Percentiles rank a stretch among this genome's conserved stretches.
Conservation (phyloP, 2,888 invertebrate genomes). For the Eupithecia dodoneata region DNA sequence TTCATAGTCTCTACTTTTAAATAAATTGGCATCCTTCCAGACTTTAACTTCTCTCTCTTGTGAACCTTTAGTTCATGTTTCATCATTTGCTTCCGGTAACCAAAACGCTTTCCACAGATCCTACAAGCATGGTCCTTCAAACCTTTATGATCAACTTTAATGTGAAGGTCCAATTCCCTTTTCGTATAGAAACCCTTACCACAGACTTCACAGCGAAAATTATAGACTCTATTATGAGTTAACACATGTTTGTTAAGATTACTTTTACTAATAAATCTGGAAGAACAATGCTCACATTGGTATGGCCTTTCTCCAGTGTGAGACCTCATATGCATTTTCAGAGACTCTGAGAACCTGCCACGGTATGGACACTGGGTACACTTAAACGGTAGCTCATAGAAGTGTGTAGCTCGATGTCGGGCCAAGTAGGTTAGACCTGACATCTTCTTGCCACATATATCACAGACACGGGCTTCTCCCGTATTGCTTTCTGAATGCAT, state of each 20-base stretch:
- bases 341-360: slow-evolving; percentile 69
- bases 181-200: slow-evolving; percentile 70
- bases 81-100: slow-evolving; percentile 76
- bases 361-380: slow-evolving; percentile 73
- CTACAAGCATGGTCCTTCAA: slow-evolving; percentile 73
- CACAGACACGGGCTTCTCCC: slow-evolving; percentile 62
- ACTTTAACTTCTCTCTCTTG: slow-evolving; percentile 69
- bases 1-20: slow-evolving; percentile 64
- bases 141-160: slow-evolving; percentile 74
- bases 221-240: slow-evolving; percentile 64
- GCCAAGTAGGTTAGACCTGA: slow-evolving; percentile 61
- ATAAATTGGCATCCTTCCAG: slow-evolving; percentile 72
- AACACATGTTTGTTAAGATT: slow-evolving; percentile 72
- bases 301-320: slow-evolving; percentile 78
- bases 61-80: slow-evolving; percentile 76
- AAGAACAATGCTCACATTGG: slow-evolving; percentile 69
- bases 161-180: slow-evolving; percentile 65
- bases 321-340: slow-evolving; percentile 76
- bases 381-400: slow-evolving; percentile 67
- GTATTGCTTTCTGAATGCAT: slow-evolving; percentile 52
- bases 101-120: slow-evolving; percentile 74
- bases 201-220: slow-evolving; percentile 71
- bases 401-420: slow-evolving; percentile 72
- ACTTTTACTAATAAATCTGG: slow-evolving; percentile 71
- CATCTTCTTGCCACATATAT: slow-evolving; percentile 75